Evolutionary conservation across 1,140 invertebrate genomes (phyloP).

Genomic region (Andrena cerasifolii): DNA sequence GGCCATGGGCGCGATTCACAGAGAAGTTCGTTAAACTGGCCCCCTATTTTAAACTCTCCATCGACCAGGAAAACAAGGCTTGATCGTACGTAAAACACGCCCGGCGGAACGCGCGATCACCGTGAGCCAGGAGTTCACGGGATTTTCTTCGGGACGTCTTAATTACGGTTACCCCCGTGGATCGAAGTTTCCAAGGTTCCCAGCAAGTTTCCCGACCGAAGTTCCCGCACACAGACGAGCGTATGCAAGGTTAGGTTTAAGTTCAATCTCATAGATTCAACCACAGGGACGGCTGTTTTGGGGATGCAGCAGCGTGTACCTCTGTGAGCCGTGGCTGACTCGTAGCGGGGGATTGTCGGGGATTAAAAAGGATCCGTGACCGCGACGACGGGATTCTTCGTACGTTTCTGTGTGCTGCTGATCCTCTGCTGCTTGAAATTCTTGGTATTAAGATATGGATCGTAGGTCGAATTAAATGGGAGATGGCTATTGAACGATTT

Average conservation of each 20-base stretch:
- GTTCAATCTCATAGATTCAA: slow-evolving; percentile 45
- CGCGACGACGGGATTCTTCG: background rate
- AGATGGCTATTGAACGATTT: no score
- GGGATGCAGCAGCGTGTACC: slow-evolving; percentile 8
- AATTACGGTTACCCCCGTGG: slow-evolving; percentile 50
- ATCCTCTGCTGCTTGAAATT: no score
- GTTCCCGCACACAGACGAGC: slow-evolving; percentile 49
- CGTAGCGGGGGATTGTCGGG: background rate
- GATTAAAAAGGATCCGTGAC: background rate
- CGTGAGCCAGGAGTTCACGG: slow-evolving; percentile 32
- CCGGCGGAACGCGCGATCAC: slow-evolving; percentile 32
- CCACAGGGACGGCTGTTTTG: slow-evolving; percentile 46
- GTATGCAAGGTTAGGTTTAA: slow-evolving; percentile 54
- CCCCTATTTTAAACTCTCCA: background rate
- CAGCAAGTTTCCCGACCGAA: slow-evolving; percentile 50
- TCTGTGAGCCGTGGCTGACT: slow-evolving; percentile 15
- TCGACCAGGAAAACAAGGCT: slow-evolving; percentile 14
- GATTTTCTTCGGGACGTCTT: slow-evolving; percentile 59
- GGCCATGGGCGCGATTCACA: background rate
- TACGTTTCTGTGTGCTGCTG: no score
- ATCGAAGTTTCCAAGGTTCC: slow-evolving; percentile 60
- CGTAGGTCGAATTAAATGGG: no score
- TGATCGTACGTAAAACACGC: slow-evolving; percentile 26
- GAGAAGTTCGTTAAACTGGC: no score
- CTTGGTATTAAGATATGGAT: no score